Evolutionary conservation across 1,140 invertebrate genomes (phyloP), one percentile per base, ranked within the genome.

Genomic region (Drosophila nasuta): DNA sequence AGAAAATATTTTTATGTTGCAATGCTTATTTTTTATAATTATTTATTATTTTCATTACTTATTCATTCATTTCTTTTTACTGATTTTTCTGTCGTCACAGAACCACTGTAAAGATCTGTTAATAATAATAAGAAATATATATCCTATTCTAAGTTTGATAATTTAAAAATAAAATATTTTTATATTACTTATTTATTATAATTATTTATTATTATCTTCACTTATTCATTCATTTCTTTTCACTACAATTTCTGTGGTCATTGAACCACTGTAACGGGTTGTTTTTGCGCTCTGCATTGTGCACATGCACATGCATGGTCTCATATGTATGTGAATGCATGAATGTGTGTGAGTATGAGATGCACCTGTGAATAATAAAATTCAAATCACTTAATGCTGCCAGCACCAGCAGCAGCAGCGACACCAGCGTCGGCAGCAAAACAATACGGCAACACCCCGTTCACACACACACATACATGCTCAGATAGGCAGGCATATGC

Each of bases 351-450:
- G 66, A 74, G 66, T 59, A 66, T 71, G 71, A 56, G 76, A 79
- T 81, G 81, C 82, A 88, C 85, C 85, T 88, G 85, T 81, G 82
- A 88, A 89, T 85, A 88, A 88, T 88, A 89, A 88, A 88, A 89
- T 88, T 88, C 85, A 88, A 88, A 88, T 88, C 83, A 88, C 83
- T 88, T 88, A 89, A 83, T 89, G 77, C 85, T 76, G 73, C 56
- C 60, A 20, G 54, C 52, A 54, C 46, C 73, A 64, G 67, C 58
- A 60, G 33, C 48, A 59, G 43, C 52, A 83, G 46, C 54, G 65
- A 38, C 68, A 77, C 28, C 43, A 54, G 60, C 79, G 48, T 58
- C 59, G 46, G 54, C 80, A 85, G 75, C 60, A 45, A 58, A 70
- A 88, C 85, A 88, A 89, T 88, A 79, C 59, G 78, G 85, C 81